phyloP scores from a whole-genome alignment of 2,113 vertebrate genomes.

The Zosterops hypoxanthus region DNA sequence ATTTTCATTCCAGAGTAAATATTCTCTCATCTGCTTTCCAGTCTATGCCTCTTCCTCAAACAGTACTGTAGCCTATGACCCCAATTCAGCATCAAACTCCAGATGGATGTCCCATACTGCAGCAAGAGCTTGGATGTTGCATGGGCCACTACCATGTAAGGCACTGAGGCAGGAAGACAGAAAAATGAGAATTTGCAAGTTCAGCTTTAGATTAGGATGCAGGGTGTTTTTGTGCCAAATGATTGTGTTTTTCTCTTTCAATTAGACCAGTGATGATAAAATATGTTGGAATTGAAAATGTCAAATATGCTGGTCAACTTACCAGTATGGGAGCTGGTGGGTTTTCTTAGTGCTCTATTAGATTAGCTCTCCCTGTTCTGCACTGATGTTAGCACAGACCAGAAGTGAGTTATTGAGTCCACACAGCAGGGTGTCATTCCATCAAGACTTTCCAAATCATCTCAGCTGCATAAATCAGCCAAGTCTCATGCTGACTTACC shows the following conservation, averaged over 20 bases:
- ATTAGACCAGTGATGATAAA: background rate
- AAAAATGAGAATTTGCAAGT: background rate
- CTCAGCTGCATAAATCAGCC: background rate
- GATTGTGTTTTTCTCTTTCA: background rate
- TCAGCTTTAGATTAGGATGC: background rate
- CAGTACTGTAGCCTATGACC: background rate
- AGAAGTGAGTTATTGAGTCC: background rate
- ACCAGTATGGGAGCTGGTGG: background rate
- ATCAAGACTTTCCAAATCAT: background rate
- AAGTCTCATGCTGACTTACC: background rate
- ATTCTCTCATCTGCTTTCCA: background rate
- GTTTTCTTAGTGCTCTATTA: background rate
- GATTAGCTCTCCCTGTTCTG: background rate
- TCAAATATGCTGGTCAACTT: background rate
- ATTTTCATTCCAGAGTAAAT: background rate
- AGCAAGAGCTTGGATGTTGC: background rate
- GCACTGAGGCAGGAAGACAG: background rate
- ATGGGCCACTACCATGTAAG: background rate
- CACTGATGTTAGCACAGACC: background rate
- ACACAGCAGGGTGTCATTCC: background rate
- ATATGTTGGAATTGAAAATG: background rate
- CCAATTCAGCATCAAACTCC: background rate
- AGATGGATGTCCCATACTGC: background rate
- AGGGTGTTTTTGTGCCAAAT: background rate
- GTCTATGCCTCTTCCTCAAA: background rate